Percentiles rank a stretch among this genome's conserved stretches.
Evolutionary conservation across 2,888 invertebrate species (phyloP).

Genomic region (Galeopsomyia nigrocyanea): DNA sequence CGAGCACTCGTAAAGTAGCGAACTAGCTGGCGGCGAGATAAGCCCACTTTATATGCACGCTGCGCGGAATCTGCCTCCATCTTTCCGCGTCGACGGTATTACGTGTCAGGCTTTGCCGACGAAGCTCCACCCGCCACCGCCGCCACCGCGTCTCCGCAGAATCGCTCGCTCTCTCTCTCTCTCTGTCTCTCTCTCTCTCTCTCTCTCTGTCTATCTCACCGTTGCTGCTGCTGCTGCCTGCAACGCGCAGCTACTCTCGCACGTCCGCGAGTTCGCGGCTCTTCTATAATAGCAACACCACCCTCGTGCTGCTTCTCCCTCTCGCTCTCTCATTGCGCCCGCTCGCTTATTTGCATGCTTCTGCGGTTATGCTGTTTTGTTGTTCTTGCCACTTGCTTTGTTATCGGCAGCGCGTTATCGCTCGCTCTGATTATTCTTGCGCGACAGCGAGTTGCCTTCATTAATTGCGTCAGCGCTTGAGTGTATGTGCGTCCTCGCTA

Average conservation of each 20-base stretch:
- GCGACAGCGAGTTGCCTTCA: conserved; percentile 36
- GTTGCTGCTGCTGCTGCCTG: no score
- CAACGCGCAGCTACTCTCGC: no score
- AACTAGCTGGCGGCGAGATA: conserved; percentile 49
- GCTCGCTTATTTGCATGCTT: no score
- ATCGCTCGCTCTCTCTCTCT: no score
- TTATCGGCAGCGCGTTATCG: background rate
- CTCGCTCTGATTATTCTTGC: conserved; percentile 15
- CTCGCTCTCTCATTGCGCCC: no score
- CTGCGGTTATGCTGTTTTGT: no score
- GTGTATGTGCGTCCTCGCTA: no score
- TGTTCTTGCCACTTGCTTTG: conserved; percentile 10
- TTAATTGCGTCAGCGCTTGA: no score
- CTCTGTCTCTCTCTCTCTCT: background rate
- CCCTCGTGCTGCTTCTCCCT: background rate
- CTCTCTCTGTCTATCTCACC: background rate
- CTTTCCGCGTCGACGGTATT: conserved; percentile 52
- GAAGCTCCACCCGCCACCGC: conserved; percentile 5
- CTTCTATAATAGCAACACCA: conserved; percentile 7
- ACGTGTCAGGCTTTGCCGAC: conserved; percentile 53
- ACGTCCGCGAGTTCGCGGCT: background rate
- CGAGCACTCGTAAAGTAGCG: conserved; percentile 48
- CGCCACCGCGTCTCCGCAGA: background rate
- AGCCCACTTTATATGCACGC: conserved; percentile 53
- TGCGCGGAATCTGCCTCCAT: conserved; percentile 51